Evolutionary conservation across 2,888 invertebrate genomes (phyloP).

Genomic region (Clunio marinus): DNA sequence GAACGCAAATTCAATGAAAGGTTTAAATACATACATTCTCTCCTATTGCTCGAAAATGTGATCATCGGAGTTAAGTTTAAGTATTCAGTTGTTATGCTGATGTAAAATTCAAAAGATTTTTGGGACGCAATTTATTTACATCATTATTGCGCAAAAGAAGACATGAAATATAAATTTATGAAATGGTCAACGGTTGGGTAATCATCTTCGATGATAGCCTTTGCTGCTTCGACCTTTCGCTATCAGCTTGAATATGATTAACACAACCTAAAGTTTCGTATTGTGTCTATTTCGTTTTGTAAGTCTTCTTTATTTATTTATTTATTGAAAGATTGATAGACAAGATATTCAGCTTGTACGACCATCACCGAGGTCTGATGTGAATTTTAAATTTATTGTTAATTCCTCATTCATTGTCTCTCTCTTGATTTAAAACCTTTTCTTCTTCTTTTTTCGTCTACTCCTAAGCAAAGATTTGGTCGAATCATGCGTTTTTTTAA

Average conservation of each 20-base stretch:
- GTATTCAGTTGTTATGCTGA: too few relatives aligned
- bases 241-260: constrained; percentile 11
- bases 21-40: too few relatives aligned
- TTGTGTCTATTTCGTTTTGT: background rate
- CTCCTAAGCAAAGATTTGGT: too few relatives aligned
- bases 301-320: constrained; percentile 4
- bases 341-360: constrained; percentile 1
- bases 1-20: background rate
- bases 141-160: too few relatives aligned
- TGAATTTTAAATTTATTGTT: constrained; percentile 19
- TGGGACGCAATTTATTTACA: too few relatives aligned
- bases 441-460: background rate
- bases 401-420: too few relatives aligned
- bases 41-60: too few relatives aligned
- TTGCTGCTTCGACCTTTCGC: constrained; percentile 19
- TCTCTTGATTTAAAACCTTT: background rate
- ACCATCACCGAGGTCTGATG: constrained; percentile 13
- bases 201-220: constrained; percentile 17
- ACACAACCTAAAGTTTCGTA: background rate
- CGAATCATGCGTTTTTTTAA: background rate
- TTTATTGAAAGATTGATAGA: constrained; percentile 3
- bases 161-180: background rate
- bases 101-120: too few relatives aligned
- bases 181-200: constrained; percentile 1
- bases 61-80: too few relatives aligned